phyloP scores from a whole-genome alignment of 2,888 invertebrate genomes.

The Pilophorus perplexus region DNA sequence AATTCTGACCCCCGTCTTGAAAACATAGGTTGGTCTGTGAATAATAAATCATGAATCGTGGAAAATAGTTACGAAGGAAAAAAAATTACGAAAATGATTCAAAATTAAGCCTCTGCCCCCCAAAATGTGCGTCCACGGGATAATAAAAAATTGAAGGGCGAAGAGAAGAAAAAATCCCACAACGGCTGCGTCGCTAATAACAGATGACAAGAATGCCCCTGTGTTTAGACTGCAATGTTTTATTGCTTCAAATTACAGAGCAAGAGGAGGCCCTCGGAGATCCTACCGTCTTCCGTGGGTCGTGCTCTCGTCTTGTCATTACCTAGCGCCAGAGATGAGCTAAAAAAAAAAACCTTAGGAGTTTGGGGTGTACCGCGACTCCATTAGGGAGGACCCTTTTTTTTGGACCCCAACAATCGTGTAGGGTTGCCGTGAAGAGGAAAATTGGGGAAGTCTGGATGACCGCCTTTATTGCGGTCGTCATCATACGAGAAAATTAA shows the following conservation, averaged over 20 bases:
- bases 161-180: conserved; percentile 11
- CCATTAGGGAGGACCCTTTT: conserved; percentile 16
- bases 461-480: conserved; percentile 12
- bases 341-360: neutral
- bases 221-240: conserved; percentile 35
- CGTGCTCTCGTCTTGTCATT: conserved; percentile 30
- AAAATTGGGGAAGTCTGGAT: neutral
- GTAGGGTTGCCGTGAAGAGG: neutral
- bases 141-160: neutral
- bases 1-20: too few species aligned
- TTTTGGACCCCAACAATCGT: neutral
- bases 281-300: conserved; percentile 14
- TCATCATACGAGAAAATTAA: conserved; percentile 1
- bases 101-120: too few species aligned
- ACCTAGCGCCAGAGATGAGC: conserved; percentile 26
- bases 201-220: conserved; percentile 31
- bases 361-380: conserved; percentile 5
- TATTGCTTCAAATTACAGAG: conserved; percentile 37
- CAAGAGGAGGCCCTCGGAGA: neutral
- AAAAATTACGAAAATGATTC: too few species aligned
- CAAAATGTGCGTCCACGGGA: too few species aligned
- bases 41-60: too few species aligned
- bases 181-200: conserved; percentile 33
- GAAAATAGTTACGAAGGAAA: too few species aligned
- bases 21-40: too few species aligned